phyloP scores from a whole-genome alignment of 2,888 invertebrate genomes.

The Torymus texanus region DNA sequence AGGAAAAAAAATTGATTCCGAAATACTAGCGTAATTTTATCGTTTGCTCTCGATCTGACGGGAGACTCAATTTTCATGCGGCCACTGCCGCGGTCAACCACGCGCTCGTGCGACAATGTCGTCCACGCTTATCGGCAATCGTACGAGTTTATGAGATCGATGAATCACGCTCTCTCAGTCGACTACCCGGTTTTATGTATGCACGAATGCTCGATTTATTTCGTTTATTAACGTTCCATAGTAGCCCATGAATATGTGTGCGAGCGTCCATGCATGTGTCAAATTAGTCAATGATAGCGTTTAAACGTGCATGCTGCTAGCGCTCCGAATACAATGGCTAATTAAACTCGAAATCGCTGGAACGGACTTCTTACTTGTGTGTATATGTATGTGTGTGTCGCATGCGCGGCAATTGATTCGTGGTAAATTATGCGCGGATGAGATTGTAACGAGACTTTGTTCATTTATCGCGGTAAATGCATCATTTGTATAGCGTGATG shows the following conservation, averaged over 20 bases:
- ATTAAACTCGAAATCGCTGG: constrained; percentile 1
- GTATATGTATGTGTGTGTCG: not conserved
- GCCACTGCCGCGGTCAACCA: too few species aligned
- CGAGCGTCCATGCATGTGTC: too few species aligned
- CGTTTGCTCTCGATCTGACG: constrained; percentile 8
- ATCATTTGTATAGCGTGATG: too few species aligned
- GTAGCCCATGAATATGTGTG: too few species aligned
- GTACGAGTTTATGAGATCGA: constrained; percentile 11
- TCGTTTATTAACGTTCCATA: constrained; percentile 2
- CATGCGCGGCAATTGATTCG: not conserved
- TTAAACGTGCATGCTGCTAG: too few species aligned
- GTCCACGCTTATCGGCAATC: constrained; percentile 27
- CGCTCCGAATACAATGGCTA: not conserved
- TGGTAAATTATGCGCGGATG: not conserved
- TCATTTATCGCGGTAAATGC: too few species aligned
- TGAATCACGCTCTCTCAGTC: constrained; percentile 32
- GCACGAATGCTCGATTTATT: constrained; percentile 26
- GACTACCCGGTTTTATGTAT: not conserved
- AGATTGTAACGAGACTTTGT: too few species aligned
- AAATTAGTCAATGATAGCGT: too few species aligned
- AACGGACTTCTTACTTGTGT: constrained; percentile 1
- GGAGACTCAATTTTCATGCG: too few species aligned
- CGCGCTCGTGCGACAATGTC: constrained; percentile 19
- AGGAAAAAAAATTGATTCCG: not conserved
- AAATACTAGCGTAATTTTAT: constrained; percentile 23